These are phyloP conservation scores for Epinotia bilunana DNA, from an alignment of 2,888 invertebrate genomes.

Conservation along the genomic window DNA sequence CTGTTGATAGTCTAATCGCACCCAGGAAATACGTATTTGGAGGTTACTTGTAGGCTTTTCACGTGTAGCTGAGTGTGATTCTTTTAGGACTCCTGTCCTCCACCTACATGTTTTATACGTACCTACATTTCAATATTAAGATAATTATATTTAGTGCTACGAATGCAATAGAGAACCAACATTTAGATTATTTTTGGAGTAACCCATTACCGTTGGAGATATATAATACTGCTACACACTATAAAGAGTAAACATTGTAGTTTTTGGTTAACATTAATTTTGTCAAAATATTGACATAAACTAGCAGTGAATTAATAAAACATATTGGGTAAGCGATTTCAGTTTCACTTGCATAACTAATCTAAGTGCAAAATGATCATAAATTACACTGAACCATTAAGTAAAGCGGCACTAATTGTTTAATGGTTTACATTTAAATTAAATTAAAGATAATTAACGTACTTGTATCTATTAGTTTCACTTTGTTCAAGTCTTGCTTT, in stretches of 20 bases:
- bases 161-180: neutral
- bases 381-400: slow-evolving; percentile 5
- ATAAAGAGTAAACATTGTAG: neutral
- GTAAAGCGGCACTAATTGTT: slow-evolving; percentile 22
- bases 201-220: neutral
- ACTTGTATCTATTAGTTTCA: slow-evolving; percentile 28
- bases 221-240: neutral
- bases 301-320: neutral
- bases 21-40: slow-evolving; percentile 27
- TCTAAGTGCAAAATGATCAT: neutral
- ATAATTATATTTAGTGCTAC: neutral
- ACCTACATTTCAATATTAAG: slow-evolving; percentile 3
- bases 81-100: slow-evolving; percentile 20
- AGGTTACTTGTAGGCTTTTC: slow-evolving; percentile 38
- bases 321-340: neutral
- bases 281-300: neutral
- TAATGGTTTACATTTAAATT: slow-evolving; percentile 5
- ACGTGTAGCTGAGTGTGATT: slow-evolving; percentile 21
- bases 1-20: neutral
- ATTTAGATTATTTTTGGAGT: neutral
- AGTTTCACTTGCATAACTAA: neutral
- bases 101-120: slow-evolving; percentile 25
- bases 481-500: slow-evolving; percentile 40
- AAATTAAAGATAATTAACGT: neutral
- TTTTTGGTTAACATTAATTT: neutral